These are phyloP conservation scores for Lipophrys pholis DNA, from an alignment of 2,113 vertebrate genomes.

Conservation along the genomic window DNA sequence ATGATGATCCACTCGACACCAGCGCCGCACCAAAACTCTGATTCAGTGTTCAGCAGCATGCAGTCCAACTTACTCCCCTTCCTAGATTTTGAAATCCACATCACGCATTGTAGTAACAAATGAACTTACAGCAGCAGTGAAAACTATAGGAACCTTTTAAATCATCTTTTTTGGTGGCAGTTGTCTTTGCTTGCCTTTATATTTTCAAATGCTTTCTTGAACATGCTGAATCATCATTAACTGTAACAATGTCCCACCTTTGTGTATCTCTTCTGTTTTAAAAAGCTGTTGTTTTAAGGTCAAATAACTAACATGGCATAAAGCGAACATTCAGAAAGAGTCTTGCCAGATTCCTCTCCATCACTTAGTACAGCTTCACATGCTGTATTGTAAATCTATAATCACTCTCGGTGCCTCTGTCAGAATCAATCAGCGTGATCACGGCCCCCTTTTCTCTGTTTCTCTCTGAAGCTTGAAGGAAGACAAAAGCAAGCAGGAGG, in stretches of 20 bases:
- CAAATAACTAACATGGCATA: conserved; percentile 38
- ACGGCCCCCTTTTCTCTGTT: background rate
- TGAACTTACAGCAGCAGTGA: too few relatives aligned
- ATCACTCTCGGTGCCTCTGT: conserved; percentile 61
- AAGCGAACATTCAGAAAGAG: conserved; percentile 10
- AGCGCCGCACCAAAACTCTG: too few relatives aligned
- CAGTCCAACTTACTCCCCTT: too few relatives aligned
- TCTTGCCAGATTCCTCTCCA: conserved; percentile 34
- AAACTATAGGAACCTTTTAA: too few relatives aligned
- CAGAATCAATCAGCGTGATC: conserved; percentile 35
- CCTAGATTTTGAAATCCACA: too few relatives aligned
- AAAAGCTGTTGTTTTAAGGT: background rate
- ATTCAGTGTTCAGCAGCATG: too few relatives aligned
- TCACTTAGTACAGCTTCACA: conserved; percentile 30
- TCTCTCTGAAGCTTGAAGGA: conserved; percentile 13
- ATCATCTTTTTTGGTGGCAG: too few relatives aligned
- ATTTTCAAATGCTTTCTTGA: conserved; percentile 10
- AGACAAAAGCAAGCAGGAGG: conserved; percentile 7
- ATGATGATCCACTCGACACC: too few relatives aligned
- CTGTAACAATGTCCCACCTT: conserved; percentile 6
- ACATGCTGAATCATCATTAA: background rate
- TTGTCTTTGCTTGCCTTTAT: background rate
- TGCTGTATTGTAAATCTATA: conserved; percentile 29
- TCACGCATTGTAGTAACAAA: too few relatives aligned
- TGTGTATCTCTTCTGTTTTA: conserved; percentile 14